Percentiles rank a stretch among this genome's conserved stretches.
These are phyloP conservation scores for Proterorhinus semilunaris DNA, from an alignment of 2,113 vertebrate genomes.

Conservation along the genomic window DNA sequence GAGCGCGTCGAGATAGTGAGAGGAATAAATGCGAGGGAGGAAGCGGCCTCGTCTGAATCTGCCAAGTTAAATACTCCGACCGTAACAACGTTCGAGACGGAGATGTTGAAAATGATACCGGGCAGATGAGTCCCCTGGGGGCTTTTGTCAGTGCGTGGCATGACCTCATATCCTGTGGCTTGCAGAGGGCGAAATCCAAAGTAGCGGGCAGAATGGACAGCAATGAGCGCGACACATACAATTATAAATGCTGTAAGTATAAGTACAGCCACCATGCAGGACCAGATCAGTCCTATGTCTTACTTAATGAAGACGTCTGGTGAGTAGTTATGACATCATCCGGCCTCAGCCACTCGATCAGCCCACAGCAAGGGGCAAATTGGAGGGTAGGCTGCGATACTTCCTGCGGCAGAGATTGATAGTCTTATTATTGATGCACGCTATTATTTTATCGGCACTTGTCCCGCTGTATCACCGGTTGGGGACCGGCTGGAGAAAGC, in stretches of 20 bases:
- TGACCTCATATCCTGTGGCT: conserved; percentile 47
- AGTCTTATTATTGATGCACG: no score
- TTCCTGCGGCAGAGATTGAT: no score
- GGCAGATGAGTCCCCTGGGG: conserved; percentile 24
- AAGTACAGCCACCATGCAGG: not conserved
- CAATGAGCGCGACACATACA: no score
- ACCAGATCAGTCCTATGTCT: not conserved
- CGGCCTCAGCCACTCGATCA: no score
- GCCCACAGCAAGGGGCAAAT: not conserved
- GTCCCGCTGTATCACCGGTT: no score
- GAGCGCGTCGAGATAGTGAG: conserved; percentile 57
- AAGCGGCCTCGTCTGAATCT: conserved; percentile 39
- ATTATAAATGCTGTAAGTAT: not conserved
- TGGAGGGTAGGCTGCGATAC: no score
- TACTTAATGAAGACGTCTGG: not conserved
- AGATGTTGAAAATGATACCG: not conserved
- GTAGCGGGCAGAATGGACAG: no score
- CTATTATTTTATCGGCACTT: no score
- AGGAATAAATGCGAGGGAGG: conserved; percentile 61
- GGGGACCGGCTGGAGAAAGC: no score
- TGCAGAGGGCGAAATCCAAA: not conserved
- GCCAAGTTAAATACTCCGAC: conserved; percentile 49
- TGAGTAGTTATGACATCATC: not conserved
- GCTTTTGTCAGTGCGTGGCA: conserved; percentile 18
- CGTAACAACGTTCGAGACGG: not conserved